Conservation (phyloP, 2,888 invertebrate species). For the Strigamia transsilvanica region DNA sequence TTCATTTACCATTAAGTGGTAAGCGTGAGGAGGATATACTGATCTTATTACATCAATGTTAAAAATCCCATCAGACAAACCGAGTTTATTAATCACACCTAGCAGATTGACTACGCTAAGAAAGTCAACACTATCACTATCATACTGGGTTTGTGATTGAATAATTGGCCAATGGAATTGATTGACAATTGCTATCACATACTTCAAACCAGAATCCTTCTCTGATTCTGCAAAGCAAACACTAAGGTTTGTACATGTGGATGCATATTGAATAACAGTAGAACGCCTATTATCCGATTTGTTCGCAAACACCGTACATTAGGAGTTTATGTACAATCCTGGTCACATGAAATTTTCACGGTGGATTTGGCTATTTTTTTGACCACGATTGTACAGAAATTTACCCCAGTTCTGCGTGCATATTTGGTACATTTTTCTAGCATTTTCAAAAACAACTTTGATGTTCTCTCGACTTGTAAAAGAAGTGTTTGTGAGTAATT, state of each 20-base stretch:
- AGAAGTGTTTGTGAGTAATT: not conserved
- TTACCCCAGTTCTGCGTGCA: not conserved
- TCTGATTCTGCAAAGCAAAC: not conserved
- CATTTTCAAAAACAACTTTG: conserved; percentile 3
- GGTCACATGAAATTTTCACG: too few relatives aligned
- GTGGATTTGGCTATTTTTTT: too few relatives aligned
- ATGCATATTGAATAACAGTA: too few relatives aligned
- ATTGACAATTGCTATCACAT: not conserved
- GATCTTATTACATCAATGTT: not conserved
- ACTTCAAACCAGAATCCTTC: not conserved
- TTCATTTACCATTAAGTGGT: not conserved
- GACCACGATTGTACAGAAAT: too few relatives aligned
- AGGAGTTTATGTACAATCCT: too few relatives aligned
- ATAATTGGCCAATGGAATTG: conserved; percentile 12
- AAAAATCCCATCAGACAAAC: conserved; percentile 1
- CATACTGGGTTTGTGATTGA: not conserved
- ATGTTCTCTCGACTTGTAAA: not conserved
- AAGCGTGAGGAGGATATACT: not conserved
- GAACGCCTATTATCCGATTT: too few relatives aligned
- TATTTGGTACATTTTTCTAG: not conserved
- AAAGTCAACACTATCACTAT: not conserved
- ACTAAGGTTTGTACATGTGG: not conserved
- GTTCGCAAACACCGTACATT: too few relatives aligned
- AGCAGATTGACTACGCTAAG: not conserved
- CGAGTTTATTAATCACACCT: not conserved